phyloP scores from a whole-genome alignment of 2,113 vertebrate genomes.

The Plecotus auritus region DNA sequence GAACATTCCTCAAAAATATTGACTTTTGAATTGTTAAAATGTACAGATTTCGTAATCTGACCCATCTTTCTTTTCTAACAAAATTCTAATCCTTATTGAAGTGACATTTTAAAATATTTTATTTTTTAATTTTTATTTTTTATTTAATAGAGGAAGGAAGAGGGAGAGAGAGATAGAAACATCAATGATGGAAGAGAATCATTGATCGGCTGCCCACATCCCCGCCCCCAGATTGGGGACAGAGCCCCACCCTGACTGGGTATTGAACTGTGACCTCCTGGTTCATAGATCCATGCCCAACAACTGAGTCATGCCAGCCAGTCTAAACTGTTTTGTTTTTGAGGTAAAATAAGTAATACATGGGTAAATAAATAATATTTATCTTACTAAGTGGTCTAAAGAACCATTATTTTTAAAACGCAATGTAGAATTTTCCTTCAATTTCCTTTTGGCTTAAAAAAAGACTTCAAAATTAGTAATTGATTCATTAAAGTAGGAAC shows the following conservation, averaged over 20 bases:
- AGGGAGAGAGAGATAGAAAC: too few species aligned
- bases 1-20: background rate
- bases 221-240: too few species aligned
- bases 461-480: background rate
- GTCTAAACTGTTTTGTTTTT: background rate
- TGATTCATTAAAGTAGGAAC: background rate
- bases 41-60: background rate
- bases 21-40: background rate
- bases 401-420: background rate
- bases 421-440: background rate
- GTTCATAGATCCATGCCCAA: too few species aligned
- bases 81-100: background rate
- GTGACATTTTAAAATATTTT: background rate
- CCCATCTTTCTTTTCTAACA: background rate
- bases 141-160: too few species aligned
- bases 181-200: too few species aligned
- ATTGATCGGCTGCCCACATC: fast-evolving
- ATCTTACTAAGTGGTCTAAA: background rate
- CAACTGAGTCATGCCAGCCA: too few species aligned
- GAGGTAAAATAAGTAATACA: background rate
- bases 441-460: background rate
- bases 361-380: background rate
- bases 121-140: background rate
- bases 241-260: too few species aligned
- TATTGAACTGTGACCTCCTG: too few species aligned